These are phyloP conservation scores for Platichthys flesus DNA, from an alignment of 2,113 vertebrate genomes.

Conservation along the genomic window DNA sequence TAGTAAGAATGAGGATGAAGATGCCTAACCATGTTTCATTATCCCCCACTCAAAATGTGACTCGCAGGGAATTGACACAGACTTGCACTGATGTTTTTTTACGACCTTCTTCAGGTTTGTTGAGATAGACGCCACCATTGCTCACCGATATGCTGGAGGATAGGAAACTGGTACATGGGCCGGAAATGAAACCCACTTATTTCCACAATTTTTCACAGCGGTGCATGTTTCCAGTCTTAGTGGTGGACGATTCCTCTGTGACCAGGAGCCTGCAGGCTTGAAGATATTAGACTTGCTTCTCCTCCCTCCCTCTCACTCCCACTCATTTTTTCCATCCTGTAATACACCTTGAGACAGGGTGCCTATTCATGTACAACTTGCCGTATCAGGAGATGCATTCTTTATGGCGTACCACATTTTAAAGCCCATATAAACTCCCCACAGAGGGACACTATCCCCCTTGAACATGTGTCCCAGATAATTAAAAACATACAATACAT, in stretches of 20 bases:
- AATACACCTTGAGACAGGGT: conserved; percentile 69
- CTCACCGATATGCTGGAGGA: conserved; percentile 10
- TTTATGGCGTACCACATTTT: conserved; percentile 47
- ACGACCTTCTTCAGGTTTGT: conserved; percentile 21
- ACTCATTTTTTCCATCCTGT: conserved; percentile 69
- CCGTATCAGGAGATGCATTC: conserved; percentile 57
- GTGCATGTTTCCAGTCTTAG: conserved; percentile 41
- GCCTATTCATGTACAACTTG: conserved; percentile 58
- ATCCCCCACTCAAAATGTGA: conserved; percentile 23
- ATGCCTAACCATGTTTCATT: conserved; percentile 49
- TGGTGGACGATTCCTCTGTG: conserved; percentile 31
- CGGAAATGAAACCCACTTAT: conserved; percentile 54
- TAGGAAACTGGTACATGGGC: conserved; percentile 19
- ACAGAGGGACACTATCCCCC: conserved; percentile 16
- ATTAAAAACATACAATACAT: conserved; percentile 40
- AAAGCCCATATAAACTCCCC: conserved; percentile 47
- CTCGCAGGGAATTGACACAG: conserved; percentile 10
- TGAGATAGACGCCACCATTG: conserved; percentile 6
- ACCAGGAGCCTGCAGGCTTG: conserved; percentile 45
- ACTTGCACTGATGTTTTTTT: neutral
- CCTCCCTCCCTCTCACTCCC: conserved; percentile 11
- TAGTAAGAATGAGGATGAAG: conserved; percentile 5
- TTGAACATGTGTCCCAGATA: conserved; percentile 17
- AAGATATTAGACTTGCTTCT: conserved; percentile 44
- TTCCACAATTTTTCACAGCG: conserved; percentile 39